These are phyloP conservation scores for Antennarius striatus DNA, from an alignment of 2,113 vertebrate species.

Conservation along the genomic window DNA sequence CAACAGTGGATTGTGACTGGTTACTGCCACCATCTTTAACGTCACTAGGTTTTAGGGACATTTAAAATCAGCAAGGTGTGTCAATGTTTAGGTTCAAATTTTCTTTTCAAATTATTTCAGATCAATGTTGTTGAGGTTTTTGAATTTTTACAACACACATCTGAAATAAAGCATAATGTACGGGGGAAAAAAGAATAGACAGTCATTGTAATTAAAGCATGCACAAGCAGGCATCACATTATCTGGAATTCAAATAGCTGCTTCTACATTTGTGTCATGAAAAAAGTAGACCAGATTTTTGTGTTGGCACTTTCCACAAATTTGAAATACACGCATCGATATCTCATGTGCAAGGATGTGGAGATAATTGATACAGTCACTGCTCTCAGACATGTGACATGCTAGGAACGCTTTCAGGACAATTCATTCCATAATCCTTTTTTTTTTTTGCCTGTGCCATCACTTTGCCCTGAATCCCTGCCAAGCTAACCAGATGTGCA, in stretches of 20 bases:
- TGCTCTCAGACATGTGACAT: slow-evolving; percentile 38
- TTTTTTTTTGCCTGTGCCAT: slow-evolving; percentile 35
- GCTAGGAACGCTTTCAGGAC: slow-evolving; percentile 32
- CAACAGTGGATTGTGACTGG: slow-evolving; percentile 74
- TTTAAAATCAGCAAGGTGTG: background rate
- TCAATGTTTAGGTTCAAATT: background rate
- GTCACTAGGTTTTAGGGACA: slow-evolving; percentile 16
- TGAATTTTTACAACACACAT: background rate
- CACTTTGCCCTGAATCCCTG: slow-evolving; percentile 47
- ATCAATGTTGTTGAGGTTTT: slow-evolving; percentile 1
- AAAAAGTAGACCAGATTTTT: background rate
- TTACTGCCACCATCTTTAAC: slow-evolving; percentile 62
- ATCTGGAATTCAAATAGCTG: slow-evolving; percentile 3
- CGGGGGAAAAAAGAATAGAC: slow-evolving; percentile 24
- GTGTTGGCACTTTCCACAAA: background rate
- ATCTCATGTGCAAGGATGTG: slow-evolving; percentile 21
- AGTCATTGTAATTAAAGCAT: slow-evolving; percentile 49
- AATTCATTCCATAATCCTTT: slow-evolving; percentile 46
- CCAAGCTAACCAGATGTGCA: slow-evolving; percentile 65
- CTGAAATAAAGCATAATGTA: slow-evolving; percentile 10
- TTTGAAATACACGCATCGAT: slow-evolving; percentile 5
- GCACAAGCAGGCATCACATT: slow-evolving; percentile 57
- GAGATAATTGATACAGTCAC: slow-evolving; percentile 4
- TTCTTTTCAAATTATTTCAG: background rate
- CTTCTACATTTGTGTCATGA: slow-evolving; percentile 26